phyloP scores from a whole-genome alignment of 2,113 vertebrate genomes.

The Bufo bufo region DNA sequence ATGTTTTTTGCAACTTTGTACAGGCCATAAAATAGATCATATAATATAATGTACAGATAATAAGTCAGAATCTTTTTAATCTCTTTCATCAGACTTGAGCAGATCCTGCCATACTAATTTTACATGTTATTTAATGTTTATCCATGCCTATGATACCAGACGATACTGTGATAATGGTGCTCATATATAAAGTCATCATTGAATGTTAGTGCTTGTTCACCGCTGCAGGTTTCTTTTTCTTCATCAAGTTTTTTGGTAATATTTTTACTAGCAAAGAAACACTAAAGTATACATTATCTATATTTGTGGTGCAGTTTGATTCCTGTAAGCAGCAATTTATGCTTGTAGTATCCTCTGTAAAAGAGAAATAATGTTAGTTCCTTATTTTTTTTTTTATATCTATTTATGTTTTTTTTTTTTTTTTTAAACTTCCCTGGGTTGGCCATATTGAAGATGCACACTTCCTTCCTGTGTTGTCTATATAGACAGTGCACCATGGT shows the following conservation, averaged over 20 bases:
- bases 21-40: not conserved
- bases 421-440: no score
- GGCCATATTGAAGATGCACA: no score
- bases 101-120: not conserved
- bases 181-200: not conserved
- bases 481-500: no score
- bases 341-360: no score
- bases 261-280: not conserved
- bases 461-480: no score
- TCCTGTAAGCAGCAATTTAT: no score
- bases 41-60: slow-evolving; percentile 7
- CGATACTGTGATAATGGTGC: not conserved
- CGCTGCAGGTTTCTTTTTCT: not conserved
- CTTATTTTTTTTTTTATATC: no score
- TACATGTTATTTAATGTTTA: not conserved
- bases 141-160: not conserved
- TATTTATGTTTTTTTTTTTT: no score
- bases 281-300: not conserved
- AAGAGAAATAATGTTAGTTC: no score
- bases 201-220: not conserved
- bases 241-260: not conserved
- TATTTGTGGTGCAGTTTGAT: no score
- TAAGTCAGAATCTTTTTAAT: slow-evolving; percentile 2
- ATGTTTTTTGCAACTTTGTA: slow-evolving; percentile 22
- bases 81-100: not conserved